Conservation (phyloP, 2,888 invertebrate species). For the Cosmia trapezina region DNA sequence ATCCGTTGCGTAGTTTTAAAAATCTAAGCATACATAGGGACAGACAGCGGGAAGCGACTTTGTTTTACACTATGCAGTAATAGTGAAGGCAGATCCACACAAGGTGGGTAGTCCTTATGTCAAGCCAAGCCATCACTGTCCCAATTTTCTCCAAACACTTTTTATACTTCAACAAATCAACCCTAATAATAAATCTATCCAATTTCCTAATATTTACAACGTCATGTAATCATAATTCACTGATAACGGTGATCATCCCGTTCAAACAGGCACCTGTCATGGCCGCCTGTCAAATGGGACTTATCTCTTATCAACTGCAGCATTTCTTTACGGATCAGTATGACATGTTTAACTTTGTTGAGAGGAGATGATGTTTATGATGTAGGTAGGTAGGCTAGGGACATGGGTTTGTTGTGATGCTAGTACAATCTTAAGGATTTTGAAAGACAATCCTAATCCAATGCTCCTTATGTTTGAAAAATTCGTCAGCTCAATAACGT, state of each 20-base stretch:
- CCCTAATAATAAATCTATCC: constrained; percentile 37
- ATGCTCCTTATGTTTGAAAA: background rate
- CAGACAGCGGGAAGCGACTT: too few relatives aligned
- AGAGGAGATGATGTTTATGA: constrained; percentile 47
- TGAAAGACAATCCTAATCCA: background rate
- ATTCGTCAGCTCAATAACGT: background rate
- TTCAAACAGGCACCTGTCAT: constrained; percentile 61
- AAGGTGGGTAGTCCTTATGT: background rate
- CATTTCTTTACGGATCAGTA: constrained; percentile 62
- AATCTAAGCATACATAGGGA: too few relatives aligned
- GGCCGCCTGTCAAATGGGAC: constrained; percentile 52
- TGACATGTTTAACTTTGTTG: constrained; percentile 56
- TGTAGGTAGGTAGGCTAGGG: constrained; percentile 19
- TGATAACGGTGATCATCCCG: constrained; percentile 61
- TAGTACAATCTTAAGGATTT: background rate
- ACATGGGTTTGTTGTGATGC: constrained; percentile 10
- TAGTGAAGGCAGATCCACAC: background rate
- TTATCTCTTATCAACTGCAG: constrained; percentile 60
- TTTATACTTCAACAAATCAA: constrained; percentile 25
- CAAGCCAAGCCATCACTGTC: constrained; percentile 1
- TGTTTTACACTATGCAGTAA: too few relatives aligned
- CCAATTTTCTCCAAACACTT: constrained; percentile 2
- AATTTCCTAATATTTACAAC: constrained; percentile 56
- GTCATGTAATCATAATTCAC: constrained; percentile 39
- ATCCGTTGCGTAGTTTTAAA: too few relatives aligned